Percentiles rank a stretch among this genome's conserved stretches.
phyloP scores from a whole-genome alignment of 2,113 vertebrate genomes.

The Aix galericulata region DNA sequence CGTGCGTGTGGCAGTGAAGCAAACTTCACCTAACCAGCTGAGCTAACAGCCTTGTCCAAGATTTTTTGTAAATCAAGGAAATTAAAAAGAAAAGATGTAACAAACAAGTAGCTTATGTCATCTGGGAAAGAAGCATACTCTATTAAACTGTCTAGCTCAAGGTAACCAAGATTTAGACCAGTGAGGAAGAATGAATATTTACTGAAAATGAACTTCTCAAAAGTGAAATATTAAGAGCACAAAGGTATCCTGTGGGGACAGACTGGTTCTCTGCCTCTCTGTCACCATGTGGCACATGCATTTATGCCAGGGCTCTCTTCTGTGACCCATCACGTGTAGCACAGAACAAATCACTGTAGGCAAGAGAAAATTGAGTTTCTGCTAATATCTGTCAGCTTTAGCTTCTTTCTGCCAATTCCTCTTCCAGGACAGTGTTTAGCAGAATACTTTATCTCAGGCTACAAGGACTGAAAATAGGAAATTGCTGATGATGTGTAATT shows the following conservation, averaged over 20 bases:
- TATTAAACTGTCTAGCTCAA: neutral
- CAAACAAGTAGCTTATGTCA: neutral
- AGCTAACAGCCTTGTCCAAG: neutral
- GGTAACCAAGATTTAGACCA: neutral
- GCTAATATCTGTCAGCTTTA: neutral
- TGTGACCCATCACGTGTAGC: neutral
- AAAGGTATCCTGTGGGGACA: neutral
- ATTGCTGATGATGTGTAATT: neutral
- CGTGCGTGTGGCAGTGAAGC: fast-evolving
- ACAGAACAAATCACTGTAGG: neutral
- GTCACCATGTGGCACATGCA: neutral
- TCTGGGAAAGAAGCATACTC: neutral
- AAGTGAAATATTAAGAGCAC: neutral
- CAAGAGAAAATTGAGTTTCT: neutral
- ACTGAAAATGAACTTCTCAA: neutral
- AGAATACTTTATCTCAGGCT: slow-evolving; percentile 12
- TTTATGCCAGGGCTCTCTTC: neutral
- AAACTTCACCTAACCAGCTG: neutral
- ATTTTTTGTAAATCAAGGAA: neutral
- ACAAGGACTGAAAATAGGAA: slow-evolving; percentile 8
- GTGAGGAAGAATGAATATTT: neutral
- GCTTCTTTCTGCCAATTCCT: neutral
- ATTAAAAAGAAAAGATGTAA: neutral
- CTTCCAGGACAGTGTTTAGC: neutral
- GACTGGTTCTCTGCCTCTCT: neutral